Evolutionary conservation across 30 jellyfish, hydroid and myxozoan species (phyloP).

Genomic region (Calvadosia cruxmelitensis): DNA sequence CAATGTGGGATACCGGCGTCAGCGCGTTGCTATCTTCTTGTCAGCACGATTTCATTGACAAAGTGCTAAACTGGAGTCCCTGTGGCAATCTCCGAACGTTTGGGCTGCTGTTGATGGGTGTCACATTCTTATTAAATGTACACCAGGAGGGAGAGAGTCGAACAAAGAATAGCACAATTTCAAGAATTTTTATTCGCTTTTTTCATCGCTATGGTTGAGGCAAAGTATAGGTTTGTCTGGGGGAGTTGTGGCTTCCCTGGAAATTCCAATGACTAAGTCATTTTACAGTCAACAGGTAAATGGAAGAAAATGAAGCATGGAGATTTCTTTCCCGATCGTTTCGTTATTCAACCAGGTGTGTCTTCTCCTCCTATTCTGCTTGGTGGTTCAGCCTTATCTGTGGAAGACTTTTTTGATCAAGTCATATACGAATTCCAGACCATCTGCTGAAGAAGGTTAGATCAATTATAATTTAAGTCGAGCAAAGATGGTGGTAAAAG

Average conservation of each 20-base stretch:
- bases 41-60: no score
- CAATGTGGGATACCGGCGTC: no score
- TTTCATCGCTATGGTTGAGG: conserved; percentile 29
- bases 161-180: conserved; percentile 31
- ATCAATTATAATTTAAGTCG: conserved; percentile 21
- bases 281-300: conserved; percentile 22
- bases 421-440: conserved; percentile 28
- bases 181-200: conserved; percentile 22
- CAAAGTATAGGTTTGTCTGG: conserved; percentile 27
- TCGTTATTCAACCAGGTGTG: not conserved
- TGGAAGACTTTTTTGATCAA: conserved; percentile 21
- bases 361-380: conserved; percentile 9
- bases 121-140: conserved; percentile 22
- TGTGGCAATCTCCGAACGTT: conserved; percentile 23
- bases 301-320: conserved; percentile 6
- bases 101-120: conserved; percentile 33
- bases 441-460: conserved; percentile 17
- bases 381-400: conserved; percentile 35
- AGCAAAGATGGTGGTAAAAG: conserved; percentile 28
- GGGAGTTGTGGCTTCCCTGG: conserved; percentile 48
- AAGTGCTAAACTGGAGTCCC: no score
- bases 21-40: no score
- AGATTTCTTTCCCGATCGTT: conserved; percentile 16
- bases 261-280: conserved; percentile 28
- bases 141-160: conserved; percentile 24